Conservation (phyloP, 92 coral and sea anemone genomes). For the Metridium senile region DNA sequence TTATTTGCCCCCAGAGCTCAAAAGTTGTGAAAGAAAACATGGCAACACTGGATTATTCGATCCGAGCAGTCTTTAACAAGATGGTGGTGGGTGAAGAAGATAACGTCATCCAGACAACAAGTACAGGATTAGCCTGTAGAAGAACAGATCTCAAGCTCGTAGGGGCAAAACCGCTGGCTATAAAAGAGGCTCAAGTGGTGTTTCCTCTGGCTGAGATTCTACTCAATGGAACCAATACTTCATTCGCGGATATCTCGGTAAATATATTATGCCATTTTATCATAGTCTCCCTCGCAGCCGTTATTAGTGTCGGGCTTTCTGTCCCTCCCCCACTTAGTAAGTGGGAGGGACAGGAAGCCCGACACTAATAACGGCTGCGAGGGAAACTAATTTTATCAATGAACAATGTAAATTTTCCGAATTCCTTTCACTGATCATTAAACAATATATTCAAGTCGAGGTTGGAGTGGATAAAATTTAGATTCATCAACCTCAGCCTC, state of each 20-base stretch:
- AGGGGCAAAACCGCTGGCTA: conserved; percentile 24
- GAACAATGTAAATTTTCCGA: too few species aligned
- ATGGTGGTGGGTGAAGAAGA: conserved; percentile 44
- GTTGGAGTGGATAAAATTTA: too few species aligned
- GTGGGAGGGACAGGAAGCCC: too few species aligned
- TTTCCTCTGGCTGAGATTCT: conserved; percentile 40
- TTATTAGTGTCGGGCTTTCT: too few species aligned
- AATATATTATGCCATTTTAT: too few species aligned
- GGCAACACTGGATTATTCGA: conserved; percentile 43
- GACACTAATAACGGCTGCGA: too few species aligned
- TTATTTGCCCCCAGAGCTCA: conserved; percentile 48
- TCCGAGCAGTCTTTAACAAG: conserved; percentile 53
- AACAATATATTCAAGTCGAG: too few species aligned
- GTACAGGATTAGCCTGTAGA: conserved; percentile 45
- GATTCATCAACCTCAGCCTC: too few species aligned
- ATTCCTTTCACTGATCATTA: too few species aligned
- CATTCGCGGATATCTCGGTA: conserved; percentile 27
- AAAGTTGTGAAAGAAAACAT: conserved; percentile 46
- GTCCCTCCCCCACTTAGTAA: too few species aligned
- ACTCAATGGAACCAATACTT: neutral
- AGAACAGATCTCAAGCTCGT: conserved; percentile 6
- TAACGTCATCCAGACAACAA: conserved; percentile 46
- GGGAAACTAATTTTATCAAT: too few species aligned
- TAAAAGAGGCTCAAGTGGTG: conserved; percentile 40
- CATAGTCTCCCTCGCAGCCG: too few species aligned